Evolutionary conservation across 2,113 vertebrate species (phyloP).

Genomic region (Microtus ochrogaster): DNA sequence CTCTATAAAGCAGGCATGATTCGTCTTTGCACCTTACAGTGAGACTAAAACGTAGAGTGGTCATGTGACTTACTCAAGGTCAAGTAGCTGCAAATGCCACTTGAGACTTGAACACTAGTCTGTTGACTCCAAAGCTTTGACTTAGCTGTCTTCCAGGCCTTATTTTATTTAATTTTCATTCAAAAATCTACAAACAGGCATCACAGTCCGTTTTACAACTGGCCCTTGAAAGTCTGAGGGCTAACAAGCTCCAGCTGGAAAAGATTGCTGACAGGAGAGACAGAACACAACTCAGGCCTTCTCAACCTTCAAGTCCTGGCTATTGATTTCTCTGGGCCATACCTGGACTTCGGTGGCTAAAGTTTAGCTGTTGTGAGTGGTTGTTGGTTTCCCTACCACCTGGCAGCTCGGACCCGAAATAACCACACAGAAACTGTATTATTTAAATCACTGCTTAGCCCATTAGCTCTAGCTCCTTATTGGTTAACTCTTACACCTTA

Average conservation of each 20-base stretch:
- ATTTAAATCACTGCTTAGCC: too few species aligned
- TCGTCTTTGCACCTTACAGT: neutral
- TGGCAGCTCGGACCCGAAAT: too few species aligned
- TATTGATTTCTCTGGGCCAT: neutral
- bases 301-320: neutral
- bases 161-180: neutral
- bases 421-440: too few species aligned
- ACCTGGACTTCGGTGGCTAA: neutral
- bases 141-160: neutral
- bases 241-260: neutral
- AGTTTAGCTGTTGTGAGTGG: neutral
- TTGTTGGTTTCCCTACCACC: too few species aligned
- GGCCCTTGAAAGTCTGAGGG: neutral
- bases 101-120: neutral
- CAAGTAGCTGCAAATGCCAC: neutral
- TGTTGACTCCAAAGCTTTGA: neutral
- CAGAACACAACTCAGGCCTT: neutral
- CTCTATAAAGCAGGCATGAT: neutral
- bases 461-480: too few species aligned
- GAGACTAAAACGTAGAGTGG: conserved; percentile 29
- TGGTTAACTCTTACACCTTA: too few species aligned
- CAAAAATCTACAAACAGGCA: neutral
- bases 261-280: neutral
- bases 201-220: neutral
- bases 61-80: neutral